phyloP scores from a whole-genome alignment of 2,113 vertebrate genomes.

The Panurus biarmicus region DNA sequence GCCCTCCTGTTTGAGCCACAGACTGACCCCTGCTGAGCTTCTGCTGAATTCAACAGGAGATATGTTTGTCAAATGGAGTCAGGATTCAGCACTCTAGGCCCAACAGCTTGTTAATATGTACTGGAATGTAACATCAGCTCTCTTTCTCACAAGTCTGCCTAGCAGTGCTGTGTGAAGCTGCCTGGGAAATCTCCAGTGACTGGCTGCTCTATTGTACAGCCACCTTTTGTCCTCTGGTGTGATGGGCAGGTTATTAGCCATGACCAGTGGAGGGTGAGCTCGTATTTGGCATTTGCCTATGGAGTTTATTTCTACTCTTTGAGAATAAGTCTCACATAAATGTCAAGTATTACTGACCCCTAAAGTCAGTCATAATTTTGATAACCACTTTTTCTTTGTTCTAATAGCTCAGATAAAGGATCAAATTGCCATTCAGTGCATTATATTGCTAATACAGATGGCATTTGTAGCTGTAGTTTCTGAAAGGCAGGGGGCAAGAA shows the following conservation, averaged over 20 bases:
- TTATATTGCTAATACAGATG: neutral
- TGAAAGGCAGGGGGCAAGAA: neutral
- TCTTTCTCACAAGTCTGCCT: neutral
- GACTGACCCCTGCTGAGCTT: neutral
- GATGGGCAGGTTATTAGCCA: neutral
- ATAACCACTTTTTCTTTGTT: neutral
- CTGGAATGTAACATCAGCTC: neutral
- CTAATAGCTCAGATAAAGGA: neutral
- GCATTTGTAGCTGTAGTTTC: neutral
- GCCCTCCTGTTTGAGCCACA: neutral
- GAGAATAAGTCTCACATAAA: neutral
- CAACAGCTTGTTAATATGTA: neutral
- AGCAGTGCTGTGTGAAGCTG: neutral
- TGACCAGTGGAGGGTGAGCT: neutral
- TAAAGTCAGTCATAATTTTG: neutral
- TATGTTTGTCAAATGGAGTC: neutral
- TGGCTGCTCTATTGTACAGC: neutral
- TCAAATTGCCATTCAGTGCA: neutral
- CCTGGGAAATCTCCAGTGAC: neutral
- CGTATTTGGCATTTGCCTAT: neutral
- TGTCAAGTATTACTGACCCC: neutral
- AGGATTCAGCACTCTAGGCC: neutral
- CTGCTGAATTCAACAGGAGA: neutral
- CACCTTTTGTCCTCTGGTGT: slow-evolving; percentile 5
- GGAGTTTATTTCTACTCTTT: neutral